phyloP scores from a whole-genome alignment of 2,113 vertebrate genomes.

The Malurus cyaneus region DNA sequence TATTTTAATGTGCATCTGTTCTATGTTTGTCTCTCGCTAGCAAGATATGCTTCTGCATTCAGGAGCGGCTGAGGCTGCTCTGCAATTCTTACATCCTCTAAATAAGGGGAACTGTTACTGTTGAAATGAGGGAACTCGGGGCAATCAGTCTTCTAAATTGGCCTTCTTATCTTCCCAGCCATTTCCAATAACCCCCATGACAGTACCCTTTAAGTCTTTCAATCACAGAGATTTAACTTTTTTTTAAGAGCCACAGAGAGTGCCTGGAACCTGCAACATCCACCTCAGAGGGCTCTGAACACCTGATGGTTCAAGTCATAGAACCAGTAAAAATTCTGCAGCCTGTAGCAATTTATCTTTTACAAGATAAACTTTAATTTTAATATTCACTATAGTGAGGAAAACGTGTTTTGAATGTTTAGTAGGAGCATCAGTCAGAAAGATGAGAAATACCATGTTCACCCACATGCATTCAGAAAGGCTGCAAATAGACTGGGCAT shows the following conservation, averaged over 20 bases:
- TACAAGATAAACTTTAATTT: neutral
- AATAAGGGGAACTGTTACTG: neutral
- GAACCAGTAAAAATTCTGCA: neutral
- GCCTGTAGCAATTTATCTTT: neutral
- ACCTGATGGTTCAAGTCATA: neutral
- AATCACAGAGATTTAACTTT: neutral
- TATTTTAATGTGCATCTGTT: neutral
- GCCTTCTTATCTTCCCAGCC: neutral
- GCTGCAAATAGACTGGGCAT: neutral
- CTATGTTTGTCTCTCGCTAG: neutral
- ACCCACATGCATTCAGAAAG: neutral
- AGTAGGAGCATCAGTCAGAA: neutral
- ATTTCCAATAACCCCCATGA: neutral
- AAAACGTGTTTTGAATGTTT: neutral
- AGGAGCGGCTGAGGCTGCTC: neutral
- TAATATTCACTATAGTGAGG: neutral
- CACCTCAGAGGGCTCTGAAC: fast-evolving
- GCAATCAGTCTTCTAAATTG: neutral
- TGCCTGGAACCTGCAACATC: neutral
- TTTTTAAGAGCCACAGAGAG: neutral
- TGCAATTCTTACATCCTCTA: neutral
- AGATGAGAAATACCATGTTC: neutral
- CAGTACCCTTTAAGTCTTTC: neutral
- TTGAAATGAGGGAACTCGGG: neutral
- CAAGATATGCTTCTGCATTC: fast-evolving